These are phyloP conservation scores for Plotosus lineatus DNA, from an alignment of 2,113 vertebrate genomes.

Conservation along the genomic window DNA sequence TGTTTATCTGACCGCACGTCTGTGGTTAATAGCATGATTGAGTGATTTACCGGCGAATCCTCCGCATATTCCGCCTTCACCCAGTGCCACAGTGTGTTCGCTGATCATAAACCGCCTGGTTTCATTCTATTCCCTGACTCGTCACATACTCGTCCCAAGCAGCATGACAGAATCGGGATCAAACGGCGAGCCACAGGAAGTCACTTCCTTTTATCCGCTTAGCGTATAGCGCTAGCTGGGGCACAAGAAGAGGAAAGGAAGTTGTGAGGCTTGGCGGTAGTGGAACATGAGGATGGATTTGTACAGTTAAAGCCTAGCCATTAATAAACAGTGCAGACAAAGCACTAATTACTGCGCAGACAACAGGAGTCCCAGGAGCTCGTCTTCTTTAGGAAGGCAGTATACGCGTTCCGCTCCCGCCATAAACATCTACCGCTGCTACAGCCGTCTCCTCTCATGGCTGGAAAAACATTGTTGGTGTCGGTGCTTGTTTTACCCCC, in stretches of 20 bases:
- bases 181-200: conserved; percentile 44
- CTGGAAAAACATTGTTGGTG: neutral
- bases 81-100: neutral
- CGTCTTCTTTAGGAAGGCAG: conserved; percentile 35
- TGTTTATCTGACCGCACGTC: conserved; percentile 10
- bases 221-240: neutral
- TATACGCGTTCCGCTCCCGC: conserved; percentile 32
- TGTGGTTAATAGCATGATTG: conserved; percentile 9
- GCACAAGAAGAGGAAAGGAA: neutral
- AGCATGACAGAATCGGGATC: conserved; percentile 34
- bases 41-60: conserved; percentile 34
- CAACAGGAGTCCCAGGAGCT: conserved; percentile 36
- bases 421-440: conserved; percentile 16
- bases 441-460: neutral
- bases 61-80: neutral
- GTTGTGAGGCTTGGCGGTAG: conserved; percentile 5
- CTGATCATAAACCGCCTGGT: conserved; percentile 12
- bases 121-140: neutral
- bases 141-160: conserved; percentile 17
- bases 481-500: neutral
- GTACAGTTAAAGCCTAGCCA: conserved; percentile 63
- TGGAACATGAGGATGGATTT: conserved; percentile 52
- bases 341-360: conserved; percentile 53
- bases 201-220: conserved; percentile 39
- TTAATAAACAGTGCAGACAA: conserved; percentile 66